Evolutionary conservation across 1,140 invertebrate species (phyloP).

Genomic region (Eulimnadia texana): DNA sequence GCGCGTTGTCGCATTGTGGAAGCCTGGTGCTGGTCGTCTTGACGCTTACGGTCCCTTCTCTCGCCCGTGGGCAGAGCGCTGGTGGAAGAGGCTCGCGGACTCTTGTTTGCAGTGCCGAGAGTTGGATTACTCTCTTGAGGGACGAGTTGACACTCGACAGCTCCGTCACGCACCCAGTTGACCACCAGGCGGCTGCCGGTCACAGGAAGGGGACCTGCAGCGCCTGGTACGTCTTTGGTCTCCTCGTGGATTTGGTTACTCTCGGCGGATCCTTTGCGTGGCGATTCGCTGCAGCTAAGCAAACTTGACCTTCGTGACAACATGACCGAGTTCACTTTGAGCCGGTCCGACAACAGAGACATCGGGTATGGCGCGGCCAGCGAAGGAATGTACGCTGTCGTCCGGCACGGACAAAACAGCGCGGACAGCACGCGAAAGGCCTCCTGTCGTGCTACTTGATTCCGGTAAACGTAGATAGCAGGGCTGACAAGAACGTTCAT

Average conservation of each 20-base stretch:
- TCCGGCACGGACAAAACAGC: conserved; percentile 7
- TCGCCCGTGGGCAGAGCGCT: not conserved
- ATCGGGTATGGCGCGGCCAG: not conserved
- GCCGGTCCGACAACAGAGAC: not conserved
- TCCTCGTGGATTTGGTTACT: not conserved
- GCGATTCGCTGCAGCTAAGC: not conserved
- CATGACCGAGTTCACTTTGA: not conserved
- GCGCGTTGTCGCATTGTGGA: not conserved
- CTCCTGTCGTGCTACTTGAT: conserved; percentile 22
- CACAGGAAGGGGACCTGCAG: not conserved
- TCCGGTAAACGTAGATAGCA: conserved; percentile 41
- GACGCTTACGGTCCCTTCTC: not conserved
- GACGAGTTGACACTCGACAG: conserved; percentile 3
- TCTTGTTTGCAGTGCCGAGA: not conserved
- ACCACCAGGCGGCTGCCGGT: not conserved
- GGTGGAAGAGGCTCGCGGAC: not conserved
- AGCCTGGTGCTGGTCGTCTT: not conserved
- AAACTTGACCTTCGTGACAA: not conserved
- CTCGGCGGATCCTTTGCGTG: conserved; percentile 4
- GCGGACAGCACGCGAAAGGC: conserved; percentile 7
- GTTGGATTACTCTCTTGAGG: not conserved
- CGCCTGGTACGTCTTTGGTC: not conserved
- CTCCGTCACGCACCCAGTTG: conserved; percentile 4
- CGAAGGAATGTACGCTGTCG: not conserved
- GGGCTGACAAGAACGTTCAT: conserved; percentile 29